Percentiles rank a stretch among this genome's conserved stretches.
Evolutionary conservation across 2,888 invertebrate species (phyloP).

Genomic region (Drosophila infuscata): DNA sequence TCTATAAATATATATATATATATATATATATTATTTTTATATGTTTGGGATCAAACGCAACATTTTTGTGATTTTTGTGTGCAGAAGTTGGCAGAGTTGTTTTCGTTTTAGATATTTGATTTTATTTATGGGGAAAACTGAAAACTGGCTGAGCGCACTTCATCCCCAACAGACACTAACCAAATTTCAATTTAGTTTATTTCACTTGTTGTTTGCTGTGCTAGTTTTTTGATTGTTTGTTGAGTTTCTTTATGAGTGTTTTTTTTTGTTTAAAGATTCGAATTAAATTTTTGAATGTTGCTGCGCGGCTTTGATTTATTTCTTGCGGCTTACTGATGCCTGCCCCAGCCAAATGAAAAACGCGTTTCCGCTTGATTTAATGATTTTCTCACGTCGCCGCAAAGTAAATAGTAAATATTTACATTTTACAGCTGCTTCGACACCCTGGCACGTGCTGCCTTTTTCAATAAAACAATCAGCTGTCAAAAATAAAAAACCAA

Average conservation of each 20-base stretch:
- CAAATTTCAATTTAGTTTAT: constrained; percentile 65
- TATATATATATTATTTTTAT: constrained; percentile 11
- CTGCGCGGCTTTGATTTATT: constrained; percentile 2
- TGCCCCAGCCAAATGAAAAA: constrained; percentile 15
- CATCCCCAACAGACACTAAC: constrained; percentile 20
- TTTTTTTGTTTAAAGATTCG: constrained; percentile 67
- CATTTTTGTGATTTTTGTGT: constrained; percentile 46
- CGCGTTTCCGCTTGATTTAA: constrained; percentile 53
- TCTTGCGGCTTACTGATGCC: constrained; percentile 42
- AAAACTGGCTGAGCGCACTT: constrained; percentile 13
- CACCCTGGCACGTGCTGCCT: constrained; percentile 52
- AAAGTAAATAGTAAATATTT: constrained; percentile 71
- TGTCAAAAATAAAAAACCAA: constrained; percentile 44
- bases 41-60: constrained; percentile 8
- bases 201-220: constrained; percentile 21
- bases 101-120: constrained; percentile 45
- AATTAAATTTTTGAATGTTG: constrained; percentile 54
- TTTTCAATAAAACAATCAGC: constrained; percentile 73
- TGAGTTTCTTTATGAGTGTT: not conserved
- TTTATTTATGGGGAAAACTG: constrained; percentile 44
- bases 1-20: not conserved
- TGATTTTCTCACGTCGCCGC: constrained; percentile 64
- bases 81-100: constrained; percentile 37
- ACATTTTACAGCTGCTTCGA: constrained; percentile 50
- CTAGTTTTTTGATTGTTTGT: not conserved